These are phyloP conservation scores for Neelides folsomi DNA, from an alignment of 2,888 invertebrate genomes.

Conservation along the genomic window DNA sequence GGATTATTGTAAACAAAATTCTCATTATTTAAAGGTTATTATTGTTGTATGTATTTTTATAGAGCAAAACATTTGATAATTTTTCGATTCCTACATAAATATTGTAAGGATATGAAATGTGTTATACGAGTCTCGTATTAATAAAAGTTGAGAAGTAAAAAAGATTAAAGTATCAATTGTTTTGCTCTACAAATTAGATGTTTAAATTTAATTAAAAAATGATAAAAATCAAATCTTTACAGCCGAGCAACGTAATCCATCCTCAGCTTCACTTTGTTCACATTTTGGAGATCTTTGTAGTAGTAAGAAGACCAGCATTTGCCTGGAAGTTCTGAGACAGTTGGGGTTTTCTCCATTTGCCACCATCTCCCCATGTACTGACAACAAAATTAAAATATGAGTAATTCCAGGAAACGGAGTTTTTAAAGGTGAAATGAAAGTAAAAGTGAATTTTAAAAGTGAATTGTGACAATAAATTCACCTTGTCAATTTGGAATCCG, in stretches of 20 bases:
- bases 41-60: too few species aligned
- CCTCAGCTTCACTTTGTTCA: constrained; percentile 33
- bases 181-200: too few species aligned
- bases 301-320: constrained; percentile 34
- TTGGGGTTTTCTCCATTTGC: constrained; percentile 35
- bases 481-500: constrained; percentile 33
- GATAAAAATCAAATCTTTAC: constrained; percentile 18
- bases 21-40: too few species aligned
- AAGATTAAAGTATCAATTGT: too few species aligned
- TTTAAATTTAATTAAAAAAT: too few species aligned
- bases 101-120: too few species aligned
- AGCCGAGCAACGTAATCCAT: constrained; percentile 34
- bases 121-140: too few species aligned
- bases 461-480: constrained; percentile 8
- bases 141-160: too few species aligned
- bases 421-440: neutral
- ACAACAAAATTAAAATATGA: neutral
- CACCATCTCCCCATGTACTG: constrained; percentile 35
- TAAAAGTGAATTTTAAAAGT: neutral
- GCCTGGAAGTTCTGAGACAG: constrained; percentile 34
- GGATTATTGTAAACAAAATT: too few species aligned
- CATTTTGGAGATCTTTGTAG: constrained; percentile 32
- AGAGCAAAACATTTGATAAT: too few species aligned
- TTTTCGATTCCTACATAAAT: too few species aligned
- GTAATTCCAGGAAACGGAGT: neutral